Evolutionary conservation across 2,113 vertebrate species (phyloP).

Genomic region (Fulica atra): DNA sequence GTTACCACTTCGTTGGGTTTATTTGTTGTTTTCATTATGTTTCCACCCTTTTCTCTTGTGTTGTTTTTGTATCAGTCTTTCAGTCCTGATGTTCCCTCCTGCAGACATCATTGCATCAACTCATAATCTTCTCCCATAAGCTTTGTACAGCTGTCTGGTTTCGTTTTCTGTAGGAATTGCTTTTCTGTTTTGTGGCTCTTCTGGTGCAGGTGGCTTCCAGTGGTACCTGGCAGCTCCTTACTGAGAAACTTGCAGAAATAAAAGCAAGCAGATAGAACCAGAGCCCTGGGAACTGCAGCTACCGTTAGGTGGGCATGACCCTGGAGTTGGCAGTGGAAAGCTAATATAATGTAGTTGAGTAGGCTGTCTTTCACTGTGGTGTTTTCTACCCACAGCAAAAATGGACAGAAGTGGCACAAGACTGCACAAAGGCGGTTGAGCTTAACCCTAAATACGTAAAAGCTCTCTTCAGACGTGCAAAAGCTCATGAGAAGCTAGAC

Average conservation of each 20-base stretch:
- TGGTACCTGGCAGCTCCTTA: background rate
- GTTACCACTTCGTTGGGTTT: background rate
- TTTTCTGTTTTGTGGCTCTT: background rate
- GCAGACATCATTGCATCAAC: background rate
- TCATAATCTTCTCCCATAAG: background rate
- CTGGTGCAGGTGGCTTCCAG: background rate
- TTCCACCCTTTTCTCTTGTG: background rate
- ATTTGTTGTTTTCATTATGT: background rate
- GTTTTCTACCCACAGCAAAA: constrained; percentile 83
- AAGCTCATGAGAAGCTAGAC: constrained; percentile 94
- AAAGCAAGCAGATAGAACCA: background rate
- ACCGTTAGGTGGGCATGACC: background rate
- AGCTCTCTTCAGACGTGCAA: constrained; percentile 95
- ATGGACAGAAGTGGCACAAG: constrained; percentile 94
- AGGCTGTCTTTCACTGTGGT: background rate
- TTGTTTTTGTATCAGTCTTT: background rate
- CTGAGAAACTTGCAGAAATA: background rate
- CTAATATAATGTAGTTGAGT: background rate
- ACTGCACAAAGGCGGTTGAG: constrained; percentile 92
- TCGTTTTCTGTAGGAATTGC: background rate
- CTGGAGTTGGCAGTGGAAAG: background rate
- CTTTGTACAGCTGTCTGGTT: background rate
- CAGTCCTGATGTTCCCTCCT: background rate
- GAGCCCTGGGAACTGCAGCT: background rate
- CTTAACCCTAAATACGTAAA: constrained; percentile 97